These are phyloP conservation scores for Drosophila serrata DNA, from an alignment of 1,140 invertebrate species.

Conservation along the genomic window DNA sequence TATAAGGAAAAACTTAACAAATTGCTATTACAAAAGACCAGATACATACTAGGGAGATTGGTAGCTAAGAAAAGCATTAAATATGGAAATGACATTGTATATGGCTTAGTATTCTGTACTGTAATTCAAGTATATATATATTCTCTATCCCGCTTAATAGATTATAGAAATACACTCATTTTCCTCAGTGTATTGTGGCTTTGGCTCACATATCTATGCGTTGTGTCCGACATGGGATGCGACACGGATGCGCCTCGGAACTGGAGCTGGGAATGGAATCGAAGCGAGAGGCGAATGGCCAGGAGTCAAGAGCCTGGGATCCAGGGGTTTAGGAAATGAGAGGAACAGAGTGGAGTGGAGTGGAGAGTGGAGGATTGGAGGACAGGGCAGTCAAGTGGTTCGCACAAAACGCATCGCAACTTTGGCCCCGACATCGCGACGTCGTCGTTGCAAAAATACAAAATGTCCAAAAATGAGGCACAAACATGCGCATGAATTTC, in stretches of 20 bases:
- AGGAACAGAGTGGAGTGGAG: background rate
- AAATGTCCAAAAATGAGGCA: conserved; percentile 80
- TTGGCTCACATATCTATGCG: conserved; percentile 43
- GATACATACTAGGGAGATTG: background rate
- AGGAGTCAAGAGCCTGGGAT: background rate
- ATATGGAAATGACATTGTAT: no score
- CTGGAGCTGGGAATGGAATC: conserved; percentile 47
- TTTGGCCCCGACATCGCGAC: conserved; percentile 57
- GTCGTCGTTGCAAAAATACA: conserved; percentile 35
- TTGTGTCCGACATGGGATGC: conserved; percentile 55
- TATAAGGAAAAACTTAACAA: background rate
- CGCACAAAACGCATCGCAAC: conserved; percentile 74
- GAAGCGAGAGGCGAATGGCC: conserved; percentile 16
- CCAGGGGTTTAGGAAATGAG: background rate
- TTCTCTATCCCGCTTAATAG: background rate
- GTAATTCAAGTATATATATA: no score
- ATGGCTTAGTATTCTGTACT: background rate
- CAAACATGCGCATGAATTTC: conserved; percentile 81
- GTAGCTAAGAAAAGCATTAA: rapidly evolving
- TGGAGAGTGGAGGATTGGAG: background rate
- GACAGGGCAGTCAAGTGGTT: conserved; percentile 32
- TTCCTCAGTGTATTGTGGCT: conserved; percentile 10
- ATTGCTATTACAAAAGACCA: background rate
- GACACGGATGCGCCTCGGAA: conserved; percentile 57
- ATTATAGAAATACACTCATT: background rate